Evolutionary conservation across 2,888 invertebrate genomes (phyloP), one percentile per base, ranked within the genome.

Genomic region (Nomada ferruginata): DNA sequence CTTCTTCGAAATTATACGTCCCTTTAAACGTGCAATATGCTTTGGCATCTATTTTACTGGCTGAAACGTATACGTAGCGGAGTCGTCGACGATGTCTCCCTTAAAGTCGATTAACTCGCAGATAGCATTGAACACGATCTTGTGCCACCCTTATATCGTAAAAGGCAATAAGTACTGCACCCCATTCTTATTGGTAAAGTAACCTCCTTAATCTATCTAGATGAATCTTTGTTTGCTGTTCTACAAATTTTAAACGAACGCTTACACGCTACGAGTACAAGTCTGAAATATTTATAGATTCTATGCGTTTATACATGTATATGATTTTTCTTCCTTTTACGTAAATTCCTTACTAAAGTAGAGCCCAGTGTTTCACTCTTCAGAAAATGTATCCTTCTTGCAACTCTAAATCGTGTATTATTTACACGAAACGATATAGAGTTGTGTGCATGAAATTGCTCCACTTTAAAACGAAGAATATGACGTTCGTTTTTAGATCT

Each of bases 121-220:
- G 20, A 60, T 42, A 60, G 73, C 55, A 82, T 73, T 82, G 66
- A n/a, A 29, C 15, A 42, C 18, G 59, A 74, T 10, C n/a, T 23
- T 20, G 42, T 23, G 53, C 64, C 63, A 59, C 63, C 23, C 76
- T 82, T 82, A 76, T 23, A 18, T 72, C 68, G 50, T 79, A 82
- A 76, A 83, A 83, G 82, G 82, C 82, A 83, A 69, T 83, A 82
- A 70, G 72, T 82, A 76, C 82, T 68, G 63, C 76, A 71, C 64
- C 71, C 57, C 68, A 53, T 64, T 26, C 23, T 60, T 18, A 18
- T 20, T 11, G 53, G 20, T 26, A 61, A 64, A 59, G 52, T 26
- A 26, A 29, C 36, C 26, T 23, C 42, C 57, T 50, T 53, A 65
- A 42, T 47, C 18, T 52, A 23, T 23, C 15, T 52, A 55, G 74